Conservation (phyloP, 2,888 invertebrate genomes). For the Cerceris ruficornis region DNA sequence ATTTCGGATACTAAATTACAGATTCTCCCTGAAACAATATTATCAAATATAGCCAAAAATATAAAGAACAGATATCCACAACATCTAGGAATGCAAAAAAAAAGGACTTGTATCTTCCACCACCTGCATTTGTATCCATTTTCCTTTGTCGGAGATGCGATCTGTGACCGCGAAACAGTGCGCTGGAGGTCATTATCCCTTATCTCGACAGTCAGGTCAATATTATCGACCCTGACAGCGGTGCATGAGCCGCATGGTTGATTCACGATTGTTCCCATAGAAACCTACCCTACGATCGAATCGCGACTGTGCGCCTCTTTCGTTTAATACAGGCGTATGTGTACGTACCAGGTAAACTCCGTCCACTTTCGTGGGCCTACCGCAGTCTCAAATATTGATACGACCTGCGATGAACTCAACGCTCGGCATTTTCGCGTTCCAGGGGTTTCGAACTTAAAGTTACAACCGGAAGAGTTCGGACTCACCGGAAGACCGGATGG, state of each 20-base stretch:
- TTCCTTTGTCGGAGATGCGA: conserved; percentile 27
- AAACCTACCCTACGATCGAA: conserved; percentile 74
- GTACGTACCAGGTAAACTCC: conserved; percentile 50
- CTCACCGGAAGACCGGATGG: conserved; percentile 14
- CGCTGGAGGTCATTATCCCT: conserved; percentile 78
- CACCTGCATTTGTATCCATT: neutral
- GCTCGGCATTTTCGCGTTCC: conserved; percentile 18
- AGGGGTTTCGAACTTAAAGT: conserved; percentile 10
- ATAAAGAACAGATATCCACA: too few species aligned
- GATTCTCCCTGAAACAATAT: too few species aligned
- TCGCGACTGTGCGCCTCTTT: conserved; percentile 57
- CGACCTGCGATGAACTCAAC: conserved; percentile 52
- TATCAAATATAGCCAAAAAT: too few species aligned
- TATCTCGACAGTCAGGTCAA: conserved; percentile 64
- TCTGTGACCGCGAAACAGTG: conserved; percentile 67
- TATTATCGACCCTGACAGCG: conserved; percentile 74
- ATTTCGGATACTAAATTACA: too few species aligned
- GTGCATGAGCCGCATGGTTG: conserved; percentile 44
- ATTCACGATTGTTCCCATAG: conserved; percentile 77
- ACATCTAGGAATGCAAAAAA: neutral
- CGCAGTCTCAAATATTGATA: conserved; percentile 69
- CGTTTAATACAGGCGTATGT: conserved; percentile 34
- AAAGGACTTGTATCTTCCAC: neutral
- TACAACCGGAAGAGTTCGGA: conserved; percentile 9
- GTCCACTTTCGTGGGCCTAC: conserved; percentile 34